Conservation (phyloP, 2,797 vertebrate species). For the Ctenosaura bakeri region DNA sequence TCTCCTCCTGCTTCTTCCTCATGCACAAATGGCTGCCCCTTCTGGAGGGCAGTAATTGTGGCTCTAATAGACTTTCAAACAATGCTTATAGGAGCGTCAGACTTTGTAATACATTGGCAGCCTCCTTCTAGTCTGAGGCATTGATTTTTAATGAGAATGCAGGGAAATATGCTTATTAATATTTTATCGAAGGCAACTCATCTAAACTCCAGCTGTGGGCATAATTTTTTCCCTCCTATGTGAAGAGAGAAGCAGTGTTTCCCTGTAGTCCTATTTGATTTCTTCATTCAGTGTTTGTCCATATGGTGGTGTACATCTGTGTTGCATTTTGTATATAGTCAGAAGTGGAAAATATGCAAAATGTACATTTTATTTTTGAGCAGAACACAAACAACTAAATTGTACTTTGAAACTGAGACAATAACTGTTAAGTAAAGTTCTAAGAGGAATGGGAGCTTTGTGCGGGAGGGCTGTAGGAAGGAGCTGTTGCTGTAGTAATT, state of each 20-base stretch:
- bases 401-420: slow-evolving; percentile 40
- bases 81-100: slow-evolving; percentile 15
- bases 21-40: not conserved
- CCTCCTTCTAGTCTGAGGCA: slow-evolving; percentile 54
- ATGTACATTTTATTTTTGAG: slow-evolving; percentile 44
- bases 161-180: slow-evolving; percentile 55
- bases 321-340: slow-evolving; percentile 57
- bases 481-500: not conserved
- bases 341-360: slow-evolving; percentile 48
- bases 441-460: not conserved
- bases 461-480: not conserved
- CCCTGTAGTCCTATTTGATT: slow-evolving; percentile 48
- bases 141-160: slow-evolving; percentile 63
- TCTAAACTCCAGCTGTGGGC: slow-evolving; percentile 59
- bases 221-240: slow-evolving; percentile 34
- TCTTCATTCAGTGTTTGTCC: slow-evolving; percentile 63
- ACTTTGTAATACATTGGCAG: slow-evolving; percentile 43
- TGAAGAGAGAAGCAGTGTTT: slow-evolving; percentile 60
- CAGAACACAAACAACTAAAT: slow-evolving; percentile 43
- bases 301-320: slow-evolving; percentile 54
- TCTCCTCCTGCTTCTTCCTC: not conserved
- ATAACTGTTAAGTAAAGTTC: not conserved
- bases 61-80: slow-evolving; percentile 5
- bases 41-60: not conserved
- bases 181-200: slow-evolving; percentile 71